Evolutionary conservation across 2,888 invertebrate genomes (phyloP).

Genomic region (Coenonympha arcania): DNA sequence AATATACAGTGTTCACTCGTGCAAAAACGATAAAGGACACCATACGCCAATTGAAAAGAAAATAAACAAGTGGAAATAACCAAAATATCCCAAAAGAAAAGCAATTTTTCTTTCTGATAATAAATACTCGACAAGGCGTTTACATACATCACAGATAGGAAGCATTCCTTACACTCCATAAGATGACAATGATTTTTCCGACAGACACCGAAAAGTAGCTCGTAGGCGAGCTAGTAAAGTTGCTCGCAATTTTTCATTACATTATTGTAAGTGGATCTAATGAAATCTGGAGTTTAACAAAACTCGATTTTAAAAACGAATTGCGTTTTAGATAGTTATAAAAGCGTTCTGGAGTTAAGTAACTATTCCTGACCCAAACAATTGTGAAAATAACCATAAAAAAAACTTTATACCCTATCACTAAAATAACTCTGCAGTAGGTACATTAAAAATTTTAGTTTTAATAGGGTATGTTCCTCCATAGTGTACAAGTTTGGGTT

Average conservation of each 20-base stretch:
- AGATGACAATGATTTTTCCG: conserved; percentile 33
- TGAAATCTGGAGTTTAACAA: no score
- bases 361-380: no score
- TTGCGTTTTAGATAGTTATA: no score
- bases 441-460: no score
- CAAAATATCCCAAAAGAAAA: conserved; percentile 5
- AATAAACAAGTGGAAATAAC: not conserved
- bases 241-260: not conserved
- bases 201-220: conserved; percentile 1
- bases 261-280: no score
- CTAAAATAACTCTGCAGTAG: no score
- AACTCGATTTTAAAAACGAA: no score
- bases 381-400: no score
- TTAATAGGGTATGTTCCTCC: no score
- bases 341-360: no score
- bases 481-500: no score
- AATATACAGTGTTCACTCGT: not conserved
- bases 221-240: not conserved
- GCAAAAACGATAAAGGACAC: not conserved
- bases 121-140: conserved; percentile 6
- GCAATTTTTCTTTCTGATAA: not conserved
- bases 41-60: not conserved
- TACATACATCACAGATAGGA: conserved; percentile 19
- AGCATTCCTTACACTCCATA: conserved; percentile 25
- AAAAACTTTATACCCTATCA: no score